Conservation (phyloP, 2,888 invertebrate genomes). For the Deladenus siricidicola region DNA sequence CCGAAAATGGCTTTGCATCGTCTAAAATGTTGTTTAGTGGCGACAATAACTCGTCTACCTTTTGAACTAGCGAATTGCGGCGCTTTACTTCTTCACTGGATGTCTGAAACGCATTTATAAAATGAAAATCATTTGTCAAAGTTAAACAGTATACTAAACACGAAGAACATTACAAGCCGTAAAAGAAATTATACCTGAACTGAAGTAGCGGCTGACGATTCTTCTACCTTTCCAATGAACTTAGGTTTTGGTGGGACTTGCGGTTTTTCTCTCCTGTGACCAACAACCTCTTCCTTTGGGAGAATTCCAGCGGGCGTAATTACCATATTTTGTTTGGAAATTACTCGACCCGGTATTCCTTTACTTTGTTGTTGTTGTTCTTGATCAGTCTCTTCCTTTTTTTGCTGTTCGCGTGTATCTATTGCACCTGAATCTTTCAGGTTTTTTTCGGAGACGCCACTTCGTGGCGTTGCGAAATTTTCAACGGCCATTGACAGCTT, state of each 20-base stretch:
- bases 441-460: not conserved
- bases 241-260: conserved; percentile 48
- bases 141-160: too few relatives aligned
- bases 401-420: not conserved
- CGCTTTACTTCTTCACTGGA: too few relatives aligned
- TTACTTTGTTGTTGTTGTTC: not conserved
- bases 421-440: not conserved
- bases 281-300: conserved; percentile 2
- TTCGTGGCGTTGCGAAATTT: not conserved
- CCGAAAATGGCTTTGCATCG: conserved; percentile 16
- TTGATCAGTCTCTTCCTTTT: not conserved
- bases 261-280: conserved; percentile 33
- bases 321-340: conserved; percentile 43
- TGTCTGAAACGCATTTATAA: too few relatives aligned
- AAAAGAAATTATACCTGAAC: too few relatives aligned
- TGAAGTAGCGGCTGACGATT: too few relatives aligned
- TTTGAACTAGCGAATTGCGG: too few relatives aligned
- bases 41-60: too few relatives aligned
- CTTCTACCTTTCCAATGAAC: not conserved
- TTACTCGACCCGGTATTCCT: conserved; percentile 38
- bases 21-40: conserved; percentile 30
- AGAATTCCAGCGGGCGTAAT: conserved; percentile 41
- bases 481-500: not conserved
- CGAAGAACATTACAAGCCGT: too few relatives aligned
- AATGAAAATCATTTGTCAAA: too few relatives aligned